A percentile compares a stretch with the other conserved stretches of the same genome.
Conservation (phyloP, 2,797 vertebrate genomes). For the Botia almorhae region DNA sequence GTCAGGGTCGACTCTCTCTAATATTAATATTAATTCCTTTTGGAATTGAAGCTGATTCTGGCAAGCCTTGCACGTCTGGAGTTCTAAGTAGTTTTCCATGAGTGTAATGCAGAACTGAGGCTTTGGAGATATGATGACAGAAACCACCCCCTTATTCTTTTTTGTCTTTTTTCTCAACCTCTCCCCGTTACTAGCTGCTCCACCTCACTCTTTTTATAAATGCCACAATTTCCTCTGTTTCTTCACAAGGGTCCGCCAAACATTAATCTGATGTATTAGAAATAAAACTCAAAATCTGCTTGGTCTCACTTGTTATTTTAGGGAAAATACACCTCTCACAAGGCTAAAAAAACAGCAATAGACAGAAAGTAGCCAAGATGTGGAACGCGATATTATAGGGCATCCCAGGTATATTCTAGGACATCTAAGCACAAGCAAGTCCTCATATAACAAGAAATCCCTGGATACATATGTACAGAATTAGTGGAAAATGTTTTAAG, state of each 20-base stretch:
- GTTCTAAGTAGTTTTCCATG: constrained; percentile 77
- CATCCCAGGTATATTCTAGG: neutral
- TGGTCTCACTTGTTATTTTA: constrained; percentile 47
- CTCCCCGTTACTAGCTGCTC: constrained; percentile 15
- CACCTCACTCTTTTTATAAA: constrained; percentile 55
- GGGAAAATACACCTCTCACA: constrained; percentile 24
- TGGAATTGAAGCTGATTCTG: constrained; percentile 71
- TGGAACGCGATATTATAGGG: neutral
- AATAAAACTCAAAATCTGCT: constrained; percentile 39
- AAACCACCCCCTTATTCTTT: constrained; percentile 71
- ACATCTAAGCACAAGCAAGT: neutral
- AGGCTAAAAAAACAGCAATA: constrained; percentile 12
- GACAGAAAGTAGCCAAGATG: constrained; percentile 6
- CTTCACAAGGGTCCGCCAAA: constrained; percentile 31
- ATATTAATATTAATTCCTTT: constrained; percentile 79
- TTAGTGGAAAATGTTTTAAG: constrained; percentile 3
- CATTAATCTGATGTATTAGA: constrained; percentile 50
- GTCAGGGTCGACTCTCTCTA: constrained; percentile 75
- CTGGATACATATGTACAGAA: constrained; percentile 7
- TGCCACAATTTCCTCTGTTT: constrained; percentile 38
- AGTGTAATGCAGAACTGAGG: constrained; percentile 72
- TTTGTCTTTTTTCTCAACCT: constrained; percentile 41
- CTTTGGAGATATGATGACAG: constrained; percentile 77
- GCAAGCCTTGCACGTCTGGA: constrained; percentile 72
- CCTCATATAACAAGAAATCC: constrained; percentile 4